A percentile compares a stretch with the other conserved stretches of the same genome.
phyloP scores from a whole-genome alignment of 2,888 invertebrate species.

The Polymixis lichenea region DNA sequence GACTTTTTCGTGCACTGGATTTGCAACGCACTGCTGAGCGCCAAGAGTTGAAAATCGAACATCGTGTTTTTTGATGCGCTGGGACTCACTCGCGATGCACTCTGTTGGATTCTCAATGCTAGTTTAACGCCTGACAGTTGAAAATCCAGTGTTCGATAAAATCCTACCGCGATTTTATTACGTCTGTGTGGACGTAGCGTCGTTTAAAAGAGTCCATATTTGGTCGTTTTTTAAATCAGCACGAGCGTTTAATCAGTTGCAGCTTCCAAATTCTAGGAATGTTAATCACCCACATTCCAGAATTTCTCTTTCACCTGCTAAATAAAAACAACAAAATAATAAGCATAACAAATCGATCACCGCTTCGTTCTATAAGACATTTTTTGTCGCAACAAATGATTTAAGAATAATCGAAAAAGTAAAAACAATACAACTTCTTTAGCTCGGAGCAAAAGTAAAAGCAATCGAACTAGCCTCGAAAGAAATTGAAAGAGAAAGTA shows the following conservation, averaged over 20 bases:
- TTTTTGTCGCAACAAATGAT: constrained; percentile 64
- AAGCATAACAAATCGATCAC: constrained; percentile 53
- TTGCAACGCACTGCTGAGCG: too few relatives aligned
- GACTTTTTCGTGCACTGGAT: too few relatives aligned
- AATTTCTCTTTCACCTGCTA: constrained; percentile 34
- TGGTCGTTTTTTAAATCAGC: background rate
- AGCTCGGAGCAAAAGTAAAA: constrained; percentile 73
- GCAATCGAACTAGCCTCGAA: constrained; percentile 72
- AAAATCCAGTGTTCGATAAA: too few relatives aligned
- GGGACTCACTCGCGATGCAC: too few relatives aligned
- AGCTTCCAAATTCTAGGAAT: constrained; percentile 22
- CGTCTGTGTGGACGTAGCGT: too few relatives aligned
- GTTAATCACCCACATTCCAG: constrained; percentile 28
- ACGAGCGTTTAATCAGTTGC: background rate
- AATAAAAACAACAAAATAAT: constrained; percentile 52
- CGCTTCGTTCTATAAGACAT: constrained; percentile 37
- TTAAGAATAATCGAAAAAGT: constrained; percentile 71
- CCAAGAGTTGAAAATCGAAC: too few relatives aligned
- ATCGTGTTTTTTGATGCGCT: too few relatives aligned
- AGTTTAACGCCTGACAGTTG: too few relatives aligned
- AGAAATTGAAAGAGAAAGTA: constrained; percentile 74
- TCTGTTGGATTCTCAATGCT: too few relatives aligned
- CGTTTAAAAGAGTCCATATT: background rate
- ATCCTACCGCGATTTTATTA: too few relatives aligned
- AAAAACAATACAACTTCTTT: constrained; percentile 72